Evolutionary conservation across 2,113 vertebrate genomes (phyloP).

Genomic region (Seriola dumerili): DNA sequence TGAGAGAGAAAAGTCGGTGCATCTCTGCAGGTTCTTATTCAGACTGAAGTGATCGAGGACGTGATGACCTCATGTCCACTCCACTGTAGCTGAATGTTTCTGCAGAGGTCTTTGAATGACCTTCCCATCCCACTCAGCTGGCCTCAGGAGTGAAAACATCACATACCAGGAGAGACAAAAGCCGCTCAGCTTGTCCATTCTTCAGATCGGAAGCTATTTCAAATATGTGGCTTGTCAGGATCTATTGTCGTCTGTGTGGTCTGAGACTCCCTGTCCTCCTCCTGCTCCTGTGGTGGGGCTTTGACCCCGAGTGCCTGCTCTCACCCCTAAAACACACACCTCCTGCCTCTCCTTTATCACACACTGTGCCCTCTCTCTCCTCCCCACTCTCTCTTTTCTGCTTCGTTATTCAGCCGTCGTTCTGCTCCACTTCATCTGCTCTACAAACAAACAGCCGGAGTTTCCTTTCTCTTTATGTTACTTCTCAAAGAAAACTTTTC

Average conservation of each 20-base stretch:
- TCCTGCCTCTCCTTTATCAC: slow-evolving; percentile 63
- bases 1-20: neutral
- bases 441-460: slow-evolving; percentile 64
- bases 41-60: neutral
- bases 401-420: slow-evolving; percentile 48
- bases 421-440: slow-evolving; percentile 65
- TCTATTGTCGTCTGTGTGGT: slow-evolving; percentile 60
- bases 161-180: slow-evolving; percentile 29
- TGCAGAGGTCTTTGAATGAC: slow-evolving; percentile 33
- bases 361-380: slow-evolving; percentile 34
- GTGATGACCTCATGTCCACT: slow-evolving; percentile 32
- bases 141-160: slow-evolving; percentile 42
- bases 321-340: slow-evolving; percentile 60
- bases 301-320: slow-evolving; percentile 58
- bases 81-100: slow-evolving; percentile 38
- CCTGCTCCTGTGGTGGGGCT: slow-evolving; percentile 37
- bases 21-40: slow-evolving; percentile 24
- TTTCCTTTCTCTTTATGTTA: slow-evolving; percentile 24
- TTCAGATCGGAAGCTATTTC: slow-evolving; percentile 38
- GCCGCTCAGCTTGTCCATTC: slow-evolving; percentile 27
- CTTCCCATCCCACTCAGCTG: slow-evolving; percentile 28
- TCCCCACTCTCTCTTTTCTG: slow-evolving; percentile 57
- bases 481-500: slow-evolving; percentile 56
- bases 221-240: slow-evolving; percentile 55
- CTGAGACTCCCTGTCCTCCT: slow-evolving; percentile 4